Conservation (phyloP, 2,113 vertebrate species). For the Prunella fulvescens region DNA sequence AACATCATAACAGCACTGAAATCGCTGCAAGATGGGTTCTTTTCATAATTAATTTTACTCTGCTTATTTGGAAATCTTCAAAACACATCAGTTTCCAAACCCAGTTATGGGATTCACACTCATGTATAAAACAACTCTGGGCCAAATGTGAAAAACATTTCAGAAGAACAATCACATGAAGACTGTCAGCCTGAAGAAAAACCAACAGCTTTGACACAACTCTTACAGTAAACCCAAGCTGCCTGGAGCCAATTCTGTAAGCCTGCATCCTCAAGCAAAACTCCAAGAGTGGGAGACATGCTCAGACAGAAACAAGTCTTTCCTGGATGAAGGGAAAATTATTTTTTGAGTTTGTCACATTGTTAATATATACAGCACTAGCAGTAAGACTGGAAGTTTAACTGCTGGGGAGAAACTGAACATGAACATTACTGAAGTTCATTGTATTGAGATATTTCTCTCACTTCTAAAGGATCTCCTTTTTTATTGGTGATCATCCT, state of each 20-base stretch:
- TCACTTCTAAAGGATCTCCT: background rate
- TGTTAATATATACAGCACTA: background rate
- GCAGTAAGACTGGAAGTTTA: background rate
- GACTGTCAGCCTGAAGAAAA: background rate
- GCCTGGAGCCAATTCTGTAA: background rate
- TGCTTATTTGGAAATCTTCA: background rate
- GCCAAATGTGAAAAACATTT: background rate
- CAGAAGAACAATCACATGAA: background rate
- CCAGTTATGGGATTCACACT: background rate
- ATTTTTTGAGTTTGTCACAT: background rate
- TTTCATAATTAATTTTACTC: background rate
- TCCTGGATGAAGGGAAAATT: background rate
- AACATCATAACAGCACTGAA: background rate
- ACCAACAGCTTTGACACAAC: background rate
- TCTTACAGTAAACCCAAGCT: background rate
- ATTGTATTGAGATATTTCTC: background rate
- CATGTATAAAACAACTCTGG: background rate
- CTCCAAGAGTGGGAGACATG: background rate
- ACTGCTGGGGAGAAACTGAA: background rate
- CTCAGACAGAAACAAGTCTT: background rate
- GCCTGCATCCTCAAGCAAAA: too few species aligned
- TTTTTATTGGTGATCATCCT: background rate
- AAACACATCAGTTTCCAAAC: background rate
- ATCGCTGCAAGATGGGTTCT: background rate
- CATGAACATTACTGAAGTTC: background rate